These are phyloP conservation scores for Rousettus madagascariensis DNA, from an alignment of 2,797 vertebrate genomes.

Conservation along the genomic window DNA sequence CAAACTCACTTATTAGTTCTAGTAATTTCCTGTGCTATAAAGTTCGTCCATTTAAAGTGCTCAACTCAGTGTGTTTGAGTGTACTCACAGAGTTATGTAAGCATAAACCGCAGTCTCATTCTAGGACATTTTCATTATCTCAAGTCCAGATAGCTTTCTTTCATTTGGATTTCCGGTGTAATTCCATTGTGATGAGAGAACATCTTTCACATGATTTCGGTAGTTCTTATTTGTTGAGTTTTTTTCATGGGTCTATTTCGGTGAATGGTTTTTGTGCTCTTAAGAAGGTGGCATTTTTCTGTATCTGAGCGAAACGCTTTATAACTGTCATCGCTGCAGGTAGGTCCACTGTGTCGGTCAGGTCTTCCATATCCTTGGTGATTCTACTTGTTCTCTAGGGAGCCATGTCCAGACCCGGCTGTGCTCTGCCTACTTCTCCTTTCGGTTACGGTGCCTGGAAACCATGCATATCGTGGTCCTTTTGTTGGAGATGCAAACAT, in stretches of 20 bases:
- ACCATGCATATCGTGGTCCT: too few relatives aligned
- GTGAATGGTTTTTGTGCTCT: neutral
- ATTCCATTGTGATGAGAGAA: neutral
- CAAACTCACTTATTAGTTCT: neutral
- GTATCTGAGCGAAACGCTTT: neutral
- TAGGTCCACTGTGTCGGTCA: neutral
- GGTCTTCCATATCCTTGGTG: rapidly evolving
- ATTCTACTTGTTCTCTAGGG: neutral
- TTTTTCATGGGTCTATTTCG: neutral
- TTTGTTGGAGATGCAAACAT: rapidly evolving
- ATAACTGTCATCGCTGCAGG: neutral
- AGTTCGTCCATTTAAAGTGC: neutral
- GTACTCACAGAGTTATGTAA: neutral
- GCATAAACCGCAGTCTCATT: neutral
- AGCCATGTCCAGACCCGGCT: neutral
- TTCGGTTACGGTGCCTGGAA: neutral
- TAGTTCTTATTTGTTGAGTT: neutral
- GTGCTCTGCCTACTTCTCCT: neutral
- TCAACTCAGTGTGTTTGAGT: neutral
- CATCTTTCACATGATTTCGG: too few relatives aligned
- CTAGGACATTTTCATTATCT: neutral
- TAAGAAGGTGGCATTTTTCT: neutral
- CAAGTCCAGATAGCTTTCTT: neutral
- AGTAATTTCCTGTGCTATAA: neutral
- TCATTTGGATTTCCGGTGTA: neutral